Conservation (phyloP, 2,113 vertebrate genomes). For the Xiphophorus couchianus region DNA sequence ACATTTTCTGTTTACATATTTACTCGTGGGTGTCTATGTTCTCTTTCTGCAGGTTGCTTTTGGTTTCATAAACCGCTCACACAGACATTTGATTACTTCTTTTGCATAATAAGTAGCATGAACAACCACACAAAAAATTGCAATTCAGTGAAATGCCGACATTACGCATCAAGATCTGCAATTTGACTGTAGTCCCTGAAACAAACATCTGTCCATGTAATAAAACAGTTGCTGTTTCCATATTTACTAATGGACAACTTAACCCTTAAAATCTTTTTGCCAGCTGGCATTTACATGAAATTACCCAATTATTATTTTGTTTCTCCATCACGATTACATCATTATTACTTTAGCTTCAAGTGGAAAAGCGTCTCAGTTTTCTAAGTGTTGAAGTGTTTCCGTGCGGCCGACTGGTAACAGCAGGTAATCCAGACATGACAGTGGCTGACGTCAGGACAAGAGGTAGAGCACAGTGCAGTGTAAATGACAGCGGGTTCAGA, state of each 20-base stretch:
- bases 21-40: too few species aligned
- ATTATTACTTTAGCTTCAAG: not conserved
- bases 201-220: not conserved
- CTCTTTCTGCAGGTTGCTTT: too few species aligned
- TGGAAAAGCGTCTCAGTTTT: too few species aligned
- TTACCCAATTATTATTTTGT: not conserved
- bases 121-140: too few species aligned
- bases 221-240: not conserved
- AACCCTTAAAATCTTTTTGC: not conserved
- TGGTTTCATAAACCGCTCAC: too few species aligned
- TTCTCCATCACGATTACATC: not conserved
- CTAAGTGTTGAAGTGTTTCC: not conserved
- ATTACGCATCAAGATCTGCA: too few species aligned
- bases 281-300: not conserved
- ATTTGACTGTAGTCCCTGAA: too few species aligned
- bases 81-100: too few species aligned
- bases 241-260: not conserved
- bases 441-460: constrained; percentile 36
- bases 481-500: constrained; percentile 55
- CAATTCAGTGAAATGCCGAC: too few species aligned
- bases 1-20: too few species aligned
- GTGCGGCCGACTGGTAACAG: not conserved
- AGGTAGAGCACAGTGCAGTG: constrained; percentile 38
- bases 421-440: constrained; percentile 60
- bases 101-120: too few species aligned